phyloP scores from a whole-genome alignment of 2,113 vertebrate species.

The Crotophaga sulcirostris region DNA sequence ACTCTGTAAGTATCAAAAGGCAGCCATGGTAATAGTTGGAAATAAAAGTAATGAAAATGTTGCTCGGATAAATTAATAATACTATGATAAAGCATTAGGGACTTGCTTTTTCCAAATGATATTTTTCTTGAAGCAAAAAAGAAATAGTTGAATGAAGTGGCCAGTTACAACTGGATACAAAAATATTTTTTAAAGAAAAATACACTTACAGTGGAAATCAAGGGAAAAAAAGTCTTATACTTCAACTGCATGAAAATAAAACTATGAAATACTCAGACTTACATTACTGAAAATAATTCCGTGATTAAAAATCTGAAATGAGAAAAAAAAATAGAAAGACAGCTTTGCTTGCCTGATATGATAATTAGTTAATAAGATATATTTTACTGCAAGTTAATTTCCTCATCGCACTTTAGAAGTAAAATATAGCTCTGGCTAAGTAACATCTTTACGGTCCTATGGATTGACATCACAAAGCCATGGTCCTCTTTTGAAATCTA shows the following conservation, averaged over 20 bases:
- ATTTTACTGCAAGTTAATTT: conserved; percentile 42
- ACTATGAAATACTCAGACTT: not conserved
- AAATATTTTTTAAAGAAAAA: not conserved
- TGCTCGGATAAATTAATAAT: not conserved
- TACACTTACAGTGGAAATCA: not conserved
- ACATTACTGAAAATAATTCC: not conserved
- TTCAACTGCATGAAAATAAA: not conserved
- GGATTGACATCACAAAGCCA: conserved; percentile 39
- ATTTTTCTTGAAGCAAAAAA: not conserved
- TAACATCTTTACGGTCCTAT: conserved; percentile 28
- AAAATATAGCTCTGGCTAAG: conserved; percentile 40
- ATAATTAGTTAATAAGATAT: conserved; percentile 24
- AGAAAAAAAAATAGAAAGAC: not conserved
- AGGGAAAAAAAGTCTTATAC: not conserved
- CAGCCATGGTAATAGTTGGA: not conserved
- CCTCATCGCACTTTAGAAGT: conserved; percentile 7
- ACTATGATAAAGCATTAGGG: not conserved
- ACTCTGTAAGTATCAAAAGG: not conserved
- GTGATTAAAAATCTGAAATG: not conserved
- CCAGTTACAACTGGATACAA: not conserved
- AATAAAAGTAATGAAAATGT: not conserved
- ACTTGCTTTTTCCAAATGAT: not conserved
- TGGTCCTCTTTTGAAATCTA: conserved; percentile 59
- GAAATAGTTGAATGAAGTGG: not conserved
- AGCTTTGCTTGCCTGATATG: not conserved